Base-by-base conservation (phyloP, 1,140 invertebrate genomes). In the Bombus impatiens region DNA sequence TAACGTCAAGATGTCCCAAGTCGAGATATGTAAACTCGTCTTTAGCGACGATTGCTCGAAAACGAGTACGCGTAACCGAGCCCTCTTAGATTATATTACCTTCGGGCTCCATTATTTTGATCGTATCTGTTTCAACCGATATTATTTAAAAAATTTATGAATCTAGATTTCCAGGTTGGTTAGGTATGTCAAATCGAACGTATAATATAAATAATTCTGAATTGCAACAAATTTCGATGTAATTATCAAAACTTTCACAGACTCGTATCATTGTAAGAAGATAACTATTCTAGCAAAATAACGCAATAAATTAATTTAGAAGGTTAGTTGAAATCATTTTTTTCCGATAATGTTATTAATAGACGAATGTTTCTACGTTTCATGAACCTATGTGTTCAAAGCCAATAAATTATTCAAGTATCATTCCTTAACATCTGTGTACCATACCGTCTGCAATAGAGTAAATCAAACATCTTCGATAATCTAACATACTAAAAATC, bases 31-130 rank as follows among this genome's bases (percentile, higher is more conserved):
- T 25, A 84, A 79, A 59, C 83, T 70, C 59, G 62, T 78, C 62
- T 67, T 86, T 68, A n/a, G 70, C 59, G 76, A 75, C 70, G 91
- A 81, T 89, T 82, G 80, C 74, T 67, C 57, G 47, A 25, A 86
- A 86, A 80, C 84, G 70, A 78, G 62, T 68, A 57, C 57, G 62
- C 57, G 67, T 77, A 53, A 70, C 75, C 44, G 13, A 22, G n/a
- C n/a, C 10, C 10, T 35, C 32, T 82, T 78, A 42, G 32, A 40
- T 78, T 53, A 22, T 57, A 77, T 78, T 83, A 25, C 5, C 4
- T 32, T 62, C 28, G n/a, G n/a, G 65, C 82, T 37, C 53, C 68
- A 78, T 88, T 71, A 82, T 82, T 84, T 89, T 86, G 74, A 71
- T 87, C 68, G 84, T 76, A 87, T 88, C 84, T 71, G 70, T 57